A percentile compares a stretch with the other conserved stretches of the same genome.
These are phyloP conservation scores for Dryocosmus kuriphilus DNA, from an alignment of 2,888 invertebrate genomes.

Conservation along the genomic window DNA sequence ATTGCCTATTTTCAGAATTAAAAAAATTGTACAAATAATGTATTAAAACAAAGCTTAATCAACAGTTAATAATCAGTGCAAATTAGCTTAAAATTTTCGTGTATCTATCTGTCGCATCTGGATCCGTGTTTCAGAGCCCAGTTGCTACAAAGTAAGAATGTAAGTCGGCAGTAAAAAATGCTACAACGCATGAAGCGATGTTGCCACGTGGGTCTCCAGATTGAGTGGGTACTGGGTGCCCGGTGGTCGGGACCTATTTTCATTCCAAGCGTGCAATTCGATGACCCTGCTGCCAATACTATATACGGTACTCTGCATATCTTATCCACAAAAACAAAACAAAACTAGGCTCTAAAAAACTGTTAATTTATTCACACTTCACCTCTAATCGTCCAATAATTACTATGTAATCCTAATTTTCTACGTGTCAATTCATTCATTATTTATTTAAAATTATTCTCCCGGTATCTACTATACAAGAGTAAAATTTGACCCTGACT, in stretches of 20 bases:
- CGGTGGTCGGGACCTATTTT: no score
- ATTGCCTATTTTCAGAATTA: no score
- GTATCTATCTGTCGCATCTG: neutral
- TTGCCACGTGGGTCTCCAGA: slow-evolving; percentile 57
- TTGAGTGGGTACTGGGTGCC: neutral
- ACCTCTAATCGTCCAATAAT: neutral
- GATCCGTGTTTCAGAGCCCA: neutral
- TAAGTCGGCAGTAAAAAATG: neutral
- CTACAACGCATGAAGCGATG: slow-evolving; percentile 54
- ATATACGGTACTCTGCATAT: neutral
- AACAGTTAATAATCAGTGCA: no score
- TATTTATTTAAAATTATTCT: neutral
- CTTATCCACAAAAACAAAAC: neutral
- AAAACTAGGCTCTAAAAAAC: neutral
- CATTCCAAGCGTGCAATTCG: neutral
- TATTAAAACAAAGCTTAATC: no score
- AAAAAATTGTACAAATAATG: no score
- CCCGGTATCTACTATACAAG: neutral
- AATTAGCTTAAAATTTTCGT: neutral
- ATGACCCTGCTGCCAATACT: neutral
- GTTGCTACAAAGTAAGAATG: slow-evolving; percentile 1
- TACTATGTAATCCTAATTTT: neutral
- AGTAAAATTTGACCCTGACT: slow-evolving; percentile 1
- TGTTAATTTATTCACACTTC: neutral
- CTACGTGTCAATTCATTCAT: neutral